phyloP scores from a whole-genome alignment of 2,888 invertebrate species.

The Thelaira solivaga region DNA sequence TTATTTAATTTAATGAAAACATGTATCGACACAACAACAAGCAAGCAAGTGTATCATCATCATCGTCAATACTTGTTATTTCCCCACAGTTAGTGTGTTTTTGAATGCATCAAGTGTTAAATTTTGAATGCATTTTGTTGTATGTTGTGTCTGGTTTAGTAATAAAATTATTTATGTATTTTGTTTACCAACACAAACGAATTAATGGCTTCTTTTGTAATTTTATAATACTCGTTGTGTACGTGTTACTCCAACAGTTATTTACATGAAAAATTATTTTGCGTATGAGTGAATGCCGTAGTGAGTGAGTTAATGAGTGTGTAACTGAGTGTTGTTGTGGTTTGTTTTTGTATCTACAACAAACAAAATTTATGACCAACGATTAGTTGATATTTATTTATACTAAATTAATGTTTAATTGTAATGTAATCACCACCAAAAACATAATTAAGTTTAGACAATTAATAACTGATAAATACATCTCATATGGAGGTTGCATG shows the following conservation, averaged over 20 bases:
- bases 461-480: conserved; percentile 35
- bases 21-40: not conserved
- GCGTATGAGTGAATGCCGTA: not conserved
- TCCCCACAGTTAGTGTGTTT: not conserved
- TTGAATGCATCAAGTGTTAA: not conserved
- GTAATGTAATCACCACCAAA: conserved; percentile 44
- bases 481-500: not conserved
- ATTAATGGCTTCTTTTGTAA: not conserved
- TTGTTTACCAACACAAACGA: not conserved
- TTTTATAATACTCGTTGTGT: not conserved
- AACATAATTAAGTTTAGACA: conserved; percentile 45
- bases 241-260: not conserved
- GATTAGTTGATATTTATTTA: conserved; percentile 45
- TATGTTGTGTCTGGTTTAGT: not conserved
- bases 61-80: too few species aligned
- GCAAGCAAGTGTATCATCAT: too few species aligned
- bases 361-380: conserved; percentile 46
- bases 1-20: conserved; percentile 40
- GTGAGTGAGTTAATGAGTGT: not conserved
- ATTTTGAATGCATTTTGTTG: not conserved
- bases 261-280: not conserved
- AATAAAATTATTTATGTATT: conserved; percentile 9
- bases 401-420: conserved; percentile 51
- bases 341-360: conserved; percentile 23
- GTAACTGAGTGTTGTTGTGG: conserved; percentile 30